Evolutionary conservation across 2,113 vertebrate genomes (phyloP).

Genomic region (Oncorhynchus mykiss): DNA sequence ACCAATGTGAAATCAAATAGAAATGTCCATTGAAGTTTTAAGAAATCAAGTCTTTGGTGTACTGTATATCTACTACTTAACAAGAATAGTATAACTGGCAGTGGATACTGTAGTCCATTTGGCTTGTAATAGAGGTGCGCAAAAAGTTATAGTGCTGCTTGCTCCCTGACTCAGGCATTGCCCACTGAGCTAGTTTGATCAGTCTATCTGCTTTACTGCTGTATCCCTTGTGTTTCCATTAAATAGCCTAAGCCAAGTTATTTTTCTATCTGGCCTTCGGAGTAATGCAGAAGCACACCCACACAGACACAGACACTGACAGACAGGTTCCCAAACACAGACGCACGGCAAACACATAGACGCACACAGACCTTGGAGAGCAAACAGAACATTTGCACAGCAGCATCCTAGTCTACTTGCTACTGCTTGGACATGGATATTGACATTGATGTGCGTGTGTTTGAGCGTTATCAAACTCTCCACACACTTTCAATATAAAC

Average conservation of each 20-base stretch:
- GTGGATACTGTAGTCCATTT: too few relatives aligned
- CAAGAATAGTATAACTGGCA: too few relatives aligned
- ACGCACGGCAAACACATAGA: not conserved
- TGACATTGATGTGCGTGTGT: too few relatives aligned
- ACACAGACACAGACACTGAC: not conserved
- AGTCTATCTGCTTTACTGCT: slow-evolving; percentile 56
- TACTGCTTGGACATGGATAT: too few relatives aligned
- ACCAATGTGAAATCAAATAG: too few relatives aligned
- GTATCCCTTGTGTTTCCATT: slow-evolving; percentile 64
- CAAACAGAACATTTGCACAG: too few relatives aligned
- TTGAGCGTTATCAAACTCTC: too few relatives aligned
- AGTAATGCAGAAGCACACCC: slow-evolving; percentile 16
- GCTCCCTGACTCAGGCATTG: slow-evolving; percentile 68
- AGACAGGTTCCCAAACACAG: slow-evolving; percentile 3
- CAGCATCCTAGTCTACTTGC: too few relatives aligned
- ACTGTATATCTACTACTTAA: too few relatives aligned
- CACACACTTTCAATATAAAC: too few relatives aligned
- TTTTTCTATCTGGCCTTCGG: slow-evolving; percentile 45
- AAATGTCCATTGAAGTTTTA: too few relatives aligned
- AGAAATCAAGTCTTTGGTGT: too few relatives aligned
- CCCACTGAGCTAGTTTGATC: slow-evolving; percentile 73
- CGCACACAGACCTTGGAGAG: not conserved
- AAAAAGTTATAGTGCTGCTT: slow-evolving; percentile 47
- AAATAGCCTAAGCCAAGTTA: slow-evolving; percentile 45
- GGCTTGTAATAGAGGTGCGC: not conserved